Evolutionary conservation across 2,113 vertebrate genomes (phyloP), one percentile per base, ranked within the genome.

Genomic region (Zonotrichia leucophrys): DNA sequence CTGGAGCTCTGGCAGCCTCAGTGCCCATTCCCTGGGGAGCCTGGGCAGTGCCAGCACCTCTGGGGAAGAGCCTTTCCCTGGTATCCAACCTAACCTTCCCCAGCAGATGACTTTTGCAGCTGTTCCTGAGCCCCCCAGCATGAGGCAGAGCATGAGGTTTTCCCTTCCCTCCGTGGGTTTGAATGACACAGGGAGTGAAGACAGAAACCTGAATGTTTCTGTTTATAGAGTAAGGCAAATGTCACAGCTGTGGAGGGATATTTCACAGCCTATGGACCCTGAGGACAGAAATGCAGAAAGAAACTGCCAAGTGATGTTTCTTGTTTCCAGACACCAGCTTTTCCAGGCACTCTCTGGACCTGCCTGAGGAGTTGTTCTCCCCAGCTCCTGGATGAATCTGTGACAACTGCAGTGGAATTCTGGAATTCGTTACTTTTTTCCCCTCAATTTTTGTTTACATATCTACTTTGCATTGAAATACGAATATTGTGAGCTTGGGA

Each of bases 31-130:
- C 68, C 68, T 74, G 84, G 64, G 74, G 23, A 70, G 55, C 64
- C 84, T 63, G 86, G 27, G 16, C 86, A 81, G 27, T 59, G 87
- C 62, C 74, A 60, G 46, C 60, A 68, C 28, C 28, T 28, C 16
- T 60, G 60, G 33, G 31, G 11, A 20, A 66, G 15, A 6, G 2
- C 15, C 23, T 60, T 74, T 0, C 7, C 10, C 46, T 68, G n/a
- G n/a, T 0, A 0, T 2, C n/a, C 35, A n/a, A 0, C 0, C 23
- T 64, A 0, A 49, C 0, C 8, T 22, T 35, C 8, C n/a, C 56
- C 33, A 81, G 25, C 27, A 41, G 76, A 35, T 44, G 21, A 47
- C 11, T 72, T 78, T 12, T 39, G 49, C 67, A 83, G 30, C 63
- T 52, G 52, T 33, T 68, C 50, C 77, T 44, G 30, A 70, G 44